These are phyloP conservation scores for Antennarius maculatus DNA, from an alignment of 2,797 vertebrate species.

Conservation along the genomic window DNA sequence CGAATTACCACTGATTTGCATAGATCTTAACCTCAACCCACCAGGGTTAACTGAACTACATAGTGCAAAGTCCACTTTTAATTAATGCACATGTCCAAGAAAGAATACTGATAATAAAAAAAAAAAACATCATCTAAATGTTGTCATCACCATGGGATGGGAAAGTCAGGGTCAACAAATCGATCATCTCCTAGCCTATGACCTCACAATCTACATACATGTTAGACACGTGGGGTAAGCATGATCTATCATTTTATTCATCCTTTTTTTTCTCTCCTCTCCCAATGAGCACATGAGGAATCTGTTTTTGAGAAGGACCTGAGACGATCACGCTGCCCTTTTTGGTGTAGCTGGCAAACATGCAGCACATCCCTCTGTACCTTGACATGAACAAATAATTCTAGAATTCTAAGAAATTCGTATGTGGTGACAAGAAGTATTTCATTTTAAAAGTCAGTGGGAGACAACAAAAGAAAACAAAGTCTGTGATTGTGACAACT, in stretches of 20 bases:
- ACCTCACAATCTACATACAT: conserved; percentile 68
- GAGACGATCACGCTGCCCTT: conserved; percentile 39
- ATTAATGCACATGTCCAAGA: conserved; percentile 2
- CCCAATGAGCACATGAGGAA: conserved; percentile 72
- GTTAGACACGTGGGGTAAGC: conserved; percentile 61
- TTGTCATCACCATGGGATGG: conserved; percentile 46
- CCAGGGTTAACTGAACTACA: conserved; percentile 39
- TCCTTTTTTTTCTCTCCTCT: conserved; percentile 68
- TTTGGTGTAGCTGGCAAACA: conserved; percentile 25
- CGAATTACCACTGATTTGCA: conserved; percentile 60
- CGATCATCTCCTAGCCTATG: conserved; percentile 60
- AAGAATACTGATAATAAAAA: background rate
- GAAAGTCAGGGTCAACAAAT: conserved; percentile 56
- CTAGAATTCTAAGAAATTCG: background rate
- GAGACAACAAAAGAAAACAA: conserved; percentile 5
- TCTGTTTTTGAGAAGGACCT: background rate
- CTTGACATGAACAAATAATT: background rate
- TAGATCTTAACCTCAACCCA: conserved; percentile 65
- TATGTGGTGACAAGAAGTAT: background rate
- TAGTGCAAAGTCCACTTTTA: conserved; percentile 16
- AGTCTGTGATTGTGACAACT: conserved; percentile 12
- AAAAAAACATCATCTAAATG: conserved; percentile 28
- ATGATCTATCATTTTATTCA: conserved; percentile 67
- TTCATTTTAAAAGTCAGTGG: background rate
- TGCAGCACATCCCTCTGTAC: background rate